A percentile compares a stretch with the other conserved stretches of the same genome.
phyloP scores from a whole-genome alignment of 2,888 invertebrate species.

The Ormyrus thymus region DNA sequence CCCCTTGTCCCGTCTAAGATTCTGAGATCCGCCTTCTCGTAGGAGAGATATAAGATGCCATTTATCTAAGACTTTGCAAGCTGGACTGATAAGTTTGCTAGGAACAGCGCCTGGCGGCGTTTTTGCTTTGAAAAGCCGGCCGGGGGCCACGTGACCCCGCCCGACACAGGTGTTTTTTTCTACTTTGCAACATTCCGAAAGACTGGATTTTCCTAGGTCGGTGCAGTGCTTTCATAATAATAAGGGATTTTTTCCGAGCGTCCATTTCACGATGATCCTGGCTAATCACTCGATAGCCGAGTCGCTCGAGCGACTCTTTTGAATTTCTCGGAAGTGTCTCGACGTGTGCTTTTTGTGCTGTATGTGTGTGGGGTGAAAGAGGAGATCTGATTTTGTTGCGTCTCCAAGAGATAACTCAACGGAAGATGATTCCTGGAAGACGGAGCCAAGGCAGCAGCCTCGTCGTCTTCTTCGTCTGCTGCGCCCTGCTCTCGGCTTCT shows the following conservation, averaged over 20 bases:
- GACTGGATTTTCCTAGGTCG: too few species aligned
- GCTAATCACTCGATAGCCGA: constrained; percentile 1
- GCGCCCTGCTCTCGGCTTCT: constrained; percentile 16
- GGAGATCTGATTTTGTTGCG: constrained; percentile 13
- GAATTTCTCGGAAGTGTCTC: constrained; percentile 1
- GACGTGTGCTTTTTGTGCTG: constrained; percentile 19
- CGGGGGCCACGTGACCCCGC: constrained; percentile 1
- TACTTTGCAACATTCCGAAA: too few species aligned
- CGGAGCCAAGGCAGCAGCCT: neutral
- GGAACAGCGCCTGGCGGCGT: too few species aligned
- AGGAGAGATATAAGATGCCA: too few species aligned
- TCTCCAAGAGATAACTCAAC: neutral
- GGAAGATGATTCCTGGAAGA: constrained; percentile 46
- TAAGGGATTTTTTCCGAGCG: too few species aligned
- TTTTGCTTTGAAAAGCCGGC: neutral
- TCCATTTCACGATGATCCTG: neutral
- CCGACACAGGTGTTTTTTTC: constrained; percentile 23
- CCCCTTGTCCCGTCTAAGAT: neutral
- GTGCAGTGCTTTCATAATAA: too few species aligned
- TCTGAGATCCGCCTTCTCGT: neutral
- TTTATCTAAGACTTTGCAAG: too few species aligned
- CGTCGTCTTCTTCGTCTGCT: constrained; percentile 19
- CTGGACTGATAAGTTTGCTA: too few species aligned
- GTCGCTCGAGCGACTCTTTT: constrained; percentile 3
- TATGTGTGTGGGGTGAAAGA: constrained; percentile 25